Base-by-base conservation (phyloP, 2,113 vertebrate species). In the Centropus unirufus region DNA sequence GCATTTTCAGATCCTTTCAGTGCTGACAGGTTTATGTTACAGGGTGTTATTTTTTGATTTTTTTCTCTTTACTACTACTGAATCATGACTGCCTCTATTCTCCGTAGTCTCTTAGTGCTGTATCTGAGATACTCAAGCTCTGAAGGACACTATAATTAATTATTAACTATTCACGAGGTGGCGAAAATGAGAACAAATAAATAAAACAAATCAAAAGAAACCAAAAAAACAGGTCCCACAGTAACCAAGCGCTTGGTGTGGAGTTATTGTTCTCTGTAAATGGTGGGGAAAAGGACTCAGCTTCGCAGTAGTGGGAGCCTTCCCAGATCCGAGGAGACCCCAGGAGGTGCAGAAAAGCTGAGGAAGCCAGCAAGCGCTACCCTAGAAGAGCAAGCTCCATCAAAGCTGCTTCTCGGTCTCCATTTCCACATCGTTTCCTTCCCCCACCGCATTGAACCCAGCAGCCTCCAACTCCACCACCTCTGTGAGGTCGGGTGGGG, bases 371-470 rank as follows among this genome's bases (percentile, higher is more conserved):
- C 27, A 36, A 27, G 57, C 12, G 19, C 20, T 26, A 40, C 36
- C 16, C 14, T 17, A 26, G 61, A 66, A 70, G 32, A 66, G 23
- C n/a, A 82, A 82, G 27, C 9, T 82, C 51, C 30, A 88, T 26
- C 57, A 70, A 85, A 90, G n/a, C 15, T 70, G 36, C 20, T 69
- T 10, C 26, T 46, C 49, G 49, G 15, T 52, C n/a, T 74, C 36
- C 36, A 34, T 47, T 64, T 52, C 40, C 66, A 49, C 8, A n/a
- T 2, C 14, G 74, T 16, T 47, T 62, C 78, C 46, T 69, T 46
- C 40, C 54, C 40, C 29, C 12, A 36, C 44, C 51, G 32, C 1
- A 0, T 9, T 0, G 1, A 23, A 22, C 14, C 14, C 30, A 22
- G 57, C 30, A 88, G 22, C n/a, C 58, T 78, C 20, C 78, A 66